A percentile compares a stretch with the other conserved stretches of the same genome.
Conservation (phyloP, 2,113 vertebrate genomes). For the Pseudolaguvia tuberculata region DNA sequence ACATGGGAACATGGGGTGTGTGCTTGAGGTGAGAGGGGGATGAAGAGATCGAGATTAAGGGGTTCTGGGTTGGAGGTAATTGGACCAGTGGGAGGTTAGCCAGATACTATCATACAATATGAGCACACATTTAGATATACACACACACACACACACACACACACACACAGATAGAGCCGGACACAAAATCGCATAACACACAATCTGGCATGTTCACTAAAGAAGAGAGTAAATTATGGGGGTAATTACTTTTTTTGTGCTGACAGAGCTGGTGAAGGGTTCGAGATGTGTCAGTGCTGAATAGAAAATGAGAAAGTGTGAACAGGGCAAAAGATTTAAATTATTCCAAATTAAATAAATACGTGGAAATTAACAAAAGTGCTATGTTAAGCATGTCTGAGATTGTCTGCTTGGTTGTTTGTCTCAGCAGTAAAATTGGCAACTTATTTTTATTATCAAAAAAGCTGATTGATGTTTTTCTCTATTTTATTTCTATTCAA, state of each 20-base stretch:
- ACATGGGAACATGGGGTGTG: slow-evolving; percentile 29
- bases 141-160: slow-evolving; percentile 21
- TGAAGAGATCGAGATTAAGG: slow-evolving; percentile 22
- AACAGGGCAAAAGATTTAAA: slow-evolving; percentile 1
- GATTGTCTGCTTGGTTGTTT: too few relatives aligned
- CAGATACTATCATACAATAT: slow-evolving; percentile 54
- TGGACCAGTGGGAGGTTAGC: slow-evolving; percentile 68
- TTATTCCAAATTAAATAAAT: slow-evolving; percentile 22
- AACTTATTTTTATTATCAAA: too few relatives aligned
- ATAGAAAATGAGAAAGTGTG: slow-evolving; percentile 38
- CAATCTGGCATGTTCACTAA: slow-evolving; percentile 36
- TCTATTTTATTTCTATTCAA: too few relatives aligned
- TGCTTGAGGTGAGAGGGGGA: slow-evolving; percentile 27
- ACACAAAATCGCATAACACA: slow-evolving; percentile 32
- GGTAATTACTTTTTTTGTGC: slow-evolving; percentile 51
- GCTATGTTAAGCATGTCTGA: background rate
- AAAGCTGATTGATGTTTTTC: too few relatives aligned
- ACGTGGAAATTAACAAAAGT: slow-evolving; percentile 15
- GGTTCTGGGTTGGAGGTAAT: slow-evolving; percentile 47
- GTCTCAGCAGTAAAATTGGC: too few relatives aligned
- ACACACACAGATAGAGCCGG: slow-evolving; percentile 33
- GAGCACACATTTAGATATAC: slow-evolving; percentile 33
- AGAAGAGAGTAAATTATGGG: slow-evolving; percentile 44
- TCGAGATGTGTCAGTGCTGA: slow-evolving; percentile 37
- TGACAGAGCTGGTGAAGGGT: slow-evolving; percentile 41